phyloP scores from a whole-genome alignment of 2,888 invertebrate genomes.

The Marasmarcha lunaedactyla region DNA sequence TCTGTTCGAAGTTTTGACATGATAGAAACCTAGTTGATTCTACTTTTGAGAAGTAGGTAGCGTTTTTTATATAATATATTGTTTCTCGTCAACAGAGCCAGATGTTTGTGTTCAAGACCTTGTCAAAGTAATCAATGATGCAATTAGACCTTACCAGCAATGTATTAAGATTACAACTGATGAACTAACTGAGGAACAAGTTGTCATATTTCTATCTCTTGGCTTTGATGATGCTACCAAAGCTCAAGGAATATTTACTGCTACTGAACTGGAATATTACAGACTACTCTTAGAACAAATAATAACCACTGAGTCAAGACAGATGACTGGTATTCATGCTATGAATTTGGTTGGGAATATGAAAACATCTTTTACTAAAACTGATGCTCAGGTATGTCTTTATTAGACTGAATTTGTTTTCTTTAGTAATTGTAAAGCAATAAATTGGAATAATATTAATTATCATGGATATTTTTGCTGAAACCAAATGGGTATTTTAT shows the following conservation, averaged over 20 bases:
- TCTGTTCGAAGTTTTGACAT: too few relatives aligned
- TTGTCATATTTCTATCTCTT: constrained; percentile 42
- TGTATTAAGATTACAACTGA: constrained; percentile 43
- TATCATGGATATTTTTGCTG: too few relatives aligned
- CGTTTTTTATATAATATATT: too few relatives aligned
- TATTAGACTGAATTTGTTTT: too few relatives aligned
- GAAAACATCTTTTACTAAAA: constrained; percentile 42
- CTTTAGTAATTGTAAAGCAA: too few relatives aligned
- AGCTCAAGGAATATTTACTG: constrained; percentile 43
- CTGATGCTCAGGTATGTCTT: constrained; percentile 50
- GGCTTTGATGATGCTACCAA: constrained; percentile 48
- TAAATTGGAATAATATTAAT: too few relatives aligned
- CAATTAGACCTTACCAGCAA: constrained; percentile 43
- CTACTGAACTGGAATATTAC: constrained; percentile 48
- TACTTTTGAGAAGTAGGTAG: too few relatives aligned
- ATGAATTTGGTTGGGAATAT: constrained; percentile 43
- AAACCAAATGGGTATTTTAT: too few relatives aligned
- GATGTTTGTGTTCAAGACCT: constrained; percentile 26
- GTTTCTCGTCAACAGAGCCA: constrained; percentile 15
- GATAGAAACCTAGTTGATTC: too few relatives aligned
- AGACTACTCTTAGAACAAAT: constrained; percentile 48
- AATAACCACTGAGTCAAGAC: constrained; percentile 43
- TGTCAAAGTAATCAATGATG: constrained; percentile 40
- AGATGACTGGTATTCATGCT: constrained; percentile 45
- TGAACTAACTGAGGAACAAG: constrained; percentile 43